These are phyloP conservation scores for Drosophila suboccidentalis DNA, from an alignment of 2,888 invertebrate species.

Conservation along the genomic window DNA sequence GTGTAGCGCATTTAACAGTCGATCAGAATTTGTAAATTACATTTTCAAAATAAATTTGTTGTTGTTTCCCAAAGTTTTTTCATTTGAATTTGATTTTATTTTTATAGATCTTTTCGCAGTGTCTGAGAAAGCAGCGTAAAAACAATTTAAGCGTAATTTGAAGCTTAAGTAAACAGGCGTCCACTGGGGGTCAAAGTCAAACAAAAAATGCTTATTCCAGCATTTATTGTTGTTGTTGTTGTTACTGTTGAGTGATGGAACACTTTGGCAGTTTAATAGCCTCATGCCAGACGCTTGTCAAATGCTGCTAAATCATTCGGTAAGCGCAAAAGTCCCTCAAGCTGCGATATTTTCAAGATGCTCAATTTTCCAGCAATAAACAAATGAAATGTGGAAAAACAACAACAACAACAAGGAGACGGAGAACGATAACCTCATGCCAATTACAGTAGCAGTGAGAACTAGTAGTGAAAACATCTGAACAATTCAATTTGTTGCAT, in stretches of 20 bases:
- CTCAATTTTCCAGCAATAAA: constrained; percentile 37
- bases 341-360: constrained; percentile 48
- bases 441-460: constrained; percentile 13
- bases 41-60: constrained; percentile 10
- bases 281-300: constrained; percentile 54
- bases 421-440: background rate
- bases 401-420: constrained; percentile 13
- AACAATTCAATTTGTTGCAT: constrained; percentile 52
- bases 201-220: constrained; percentile 13
- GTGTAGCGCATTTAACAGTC: constrained; percentile 31
- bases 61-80: constrained; percentile 34
- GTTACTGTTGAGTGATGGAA: constrained; percentile 62
- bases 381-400: constrained; percentile 36
- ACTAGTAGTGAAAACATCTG: background rate
- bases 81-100: constrained; percentile 14
- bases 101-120: constrained; percentile 48
- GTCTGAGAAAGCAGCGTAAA: constrained; percentile 59
- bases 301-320: constrained; percentile 67
- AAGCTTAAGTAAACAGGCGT: constrained; percentile 72
- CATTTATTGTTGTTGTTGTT: constrained; percentile 28
- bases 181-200: constrained; percentile 44
- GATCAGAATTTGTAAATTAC: constrained; percentile 4
- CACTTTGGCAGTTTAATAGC: constrained; percentile 74
- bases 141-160: constrained; percentile 78
- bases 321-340: constrained; percentile 42